A percentile compares a stretch with the other conserved stretches of the same genome.
Evolutionary conservation across 2,113 vertebrate genomes (phyloP).

Genomic region (Hemichromis elongatus): DNA sequence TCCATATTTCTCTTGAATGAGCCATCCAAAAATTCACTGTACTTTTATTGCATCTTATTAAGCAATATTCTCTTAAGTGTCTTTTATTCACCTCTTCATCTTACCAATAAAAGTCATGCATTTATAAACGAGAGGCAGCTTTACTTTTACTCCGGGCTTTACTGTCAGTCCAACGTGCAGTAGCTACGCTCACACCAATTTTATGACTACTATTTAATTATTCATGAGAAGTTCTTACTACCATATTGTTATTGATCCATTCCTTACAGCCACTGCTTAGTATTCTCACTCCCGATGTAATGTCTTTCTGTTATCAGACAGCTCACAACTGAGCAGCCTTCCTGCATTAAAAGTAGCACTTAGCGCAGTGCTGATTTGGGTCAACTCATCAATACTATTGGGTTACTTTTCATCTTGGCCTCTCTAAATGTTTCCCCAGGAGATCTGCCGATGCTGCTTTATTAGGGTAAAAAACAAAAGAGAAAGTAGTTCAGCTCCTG

Average conservation of each 20-base stretch:
- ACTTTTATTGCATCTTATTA: neutral
- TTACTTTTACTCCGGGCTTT: neutral
- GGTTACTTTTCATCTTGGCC: neutral
- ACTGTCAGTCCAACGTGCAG: neutral
- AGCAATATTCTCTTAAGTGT: neutral
- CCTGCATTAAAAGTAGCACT: neutral
- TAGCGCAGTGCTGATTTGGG: conserved; percentile 37
- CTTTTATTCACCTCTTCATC: neutral
- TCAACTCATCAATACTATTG: conserved; percentile 30
- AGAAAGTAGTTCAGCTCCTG: conserved; percentile 43
- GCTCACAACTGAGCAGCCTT: neutral
- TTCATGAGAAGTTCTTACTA: neutral
- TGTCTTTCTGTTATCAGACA: neutral
- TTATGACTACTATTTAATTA: neutral
- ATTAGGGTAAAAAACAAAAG: conserved; percentile 5
- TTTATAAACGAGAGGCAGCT: neutral
- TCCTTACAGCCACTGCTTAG: neutral
- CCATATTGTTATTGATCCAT: neutral
- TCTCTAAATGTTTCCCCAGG: conserved; percentile 5
- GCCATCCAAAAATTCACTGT: neutral
- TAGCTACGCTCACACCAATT: neutral
- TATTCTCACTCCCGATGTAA: neutral
- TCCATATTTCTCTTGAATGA: neutral
- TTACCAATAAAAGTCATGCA: neutral
- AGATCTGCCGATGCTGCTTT: conserved; percentile 3